These are phyloP conservation scores for Electrona antarctica DNA, from an alignment of 2,113 vertebrate species.

Conservation along the genomic window DNA sequence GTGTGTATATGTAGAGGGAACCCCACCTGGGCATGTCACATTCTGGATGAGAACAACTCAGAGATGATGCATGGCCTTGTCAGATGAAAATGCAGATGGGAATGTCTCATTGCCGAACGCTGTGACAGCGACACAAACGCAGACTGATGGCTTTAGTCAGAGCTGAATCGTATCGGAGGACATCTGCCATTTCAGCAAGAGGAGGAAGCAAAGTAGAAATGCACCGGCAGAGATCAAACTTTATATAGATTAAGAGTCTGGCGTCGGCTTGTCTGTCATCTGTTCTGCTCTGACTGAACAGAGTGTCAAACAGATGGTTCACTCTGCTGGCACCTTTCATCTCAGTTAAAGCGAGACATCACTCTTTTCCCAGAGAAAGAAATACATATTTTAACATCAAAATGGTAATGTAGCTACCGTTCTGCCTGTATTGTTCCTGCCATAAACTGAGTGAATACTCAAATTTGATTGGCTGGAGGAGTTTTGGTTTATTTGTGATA, in stretches of 20 bases:
- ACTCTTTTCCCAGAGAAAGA: constrained; percentile 31
- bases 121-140: constrained; percentile 39
- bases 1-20: constrained; percentile 39
- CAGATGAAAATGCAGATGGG: constrained; percentile 40
- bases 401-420: constrained; percentile 19
- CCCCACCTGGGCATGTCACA: constrained; percentile 28
- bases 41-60: constrained; percentile 44
- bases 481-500: neutral
- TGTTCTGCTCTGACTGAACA: constrained; percentile 52
- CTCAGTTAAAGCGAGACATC: constrained; percentile 44
- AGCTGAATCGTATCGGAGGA: constrained; percentile 57
- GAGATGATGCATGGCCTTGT: constrained; percentile 54
- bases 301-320: constrained; percentile 51
- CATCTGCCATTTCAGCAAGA: constrained; percentile 54
- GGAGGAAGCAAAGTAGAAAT: constrained; percentile 38
- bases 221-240: constrained; percentile 47
- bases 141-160: constrained; percentile 52
- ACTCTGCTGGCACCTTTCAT: constrained; percentile 34
- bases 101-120: constrained; percentile 40
- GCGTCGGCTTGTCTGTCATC: constrained; percentile 53
- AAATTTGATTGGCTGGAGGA: neutral
- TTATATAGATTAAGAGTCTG: constrained; percentile 53
- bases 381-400: constrained; percentile 26
- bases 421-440: constrained; percentile 5
- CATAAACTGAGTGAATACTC: neutral